phyloP scores from a whole-genome alignment of 2,888 invertebrate genomes.

The Lasioglossum morio region DNA sequence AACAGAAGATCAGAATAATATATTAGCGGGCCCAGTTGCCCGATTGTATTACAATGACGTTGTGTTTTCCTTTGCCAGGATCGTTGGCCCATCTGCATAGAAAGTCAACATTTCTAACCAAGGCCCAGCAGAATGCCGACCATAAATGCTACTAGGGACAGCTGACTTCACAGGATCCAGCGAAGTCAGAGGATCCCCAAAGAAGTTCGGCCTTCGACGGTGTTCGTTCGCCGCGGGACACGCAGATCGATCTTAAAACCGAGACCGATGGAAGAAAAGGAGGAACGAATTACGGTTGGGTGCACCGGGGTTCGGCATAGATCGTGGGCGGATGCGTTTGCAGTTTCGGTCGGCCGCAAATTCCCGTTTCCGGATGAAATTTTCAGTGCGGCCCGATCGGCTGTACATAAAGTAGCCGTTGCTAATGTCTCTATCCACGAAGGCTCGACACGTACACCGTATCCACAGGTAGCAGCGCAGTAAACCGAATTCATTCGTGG shows the following conservation, averaged over 20 bases:
- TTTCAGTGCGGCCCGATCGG: slow-evolving; percentile 45
- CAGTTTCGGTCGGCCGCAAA: slow-evolving; percentile 32
- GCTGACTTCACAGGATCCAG: neutral
- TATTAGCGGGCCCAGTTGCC: no score
- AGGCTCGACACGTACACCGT: slow-evolving; percentile 42
- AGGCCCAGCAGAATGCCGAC: no score
- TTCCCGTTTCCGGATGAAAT: slow-evolving; percentile 43
- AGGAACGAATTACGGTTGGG: neutral
- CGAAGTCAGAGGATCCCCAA: neutral
- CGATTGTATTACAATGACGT: no score
- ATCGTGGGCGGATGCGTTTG: slow-evolving; percentile 15
- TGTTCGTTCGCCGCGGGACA: neutral
- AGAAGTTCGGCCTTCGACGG: neutral
- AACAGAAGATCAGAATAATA: no score
- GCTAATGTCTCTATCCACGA: slow-evolving; percentile 52
- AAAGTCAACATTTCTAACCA: no score
- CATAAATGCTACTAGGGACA: no score
- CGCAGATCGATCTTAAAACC: neutral
- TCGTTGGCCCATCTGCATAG: no score
- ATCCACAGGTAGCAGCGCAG: slow-evolving; percentile 24
- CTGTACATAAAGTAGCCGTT: slow-evolving; percentile 54
- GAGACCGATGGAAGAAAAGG: neutral
- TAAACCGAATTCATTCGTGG: slow-evolving; percentile 65
- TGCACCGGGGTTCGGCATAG: slow-evolving; percentile 6
- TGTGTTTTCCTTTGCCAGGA: no score